Base-by-base conservation (phyloP, 1,140 invertebrate genomes). In the Caerostris darwini region DNA sequence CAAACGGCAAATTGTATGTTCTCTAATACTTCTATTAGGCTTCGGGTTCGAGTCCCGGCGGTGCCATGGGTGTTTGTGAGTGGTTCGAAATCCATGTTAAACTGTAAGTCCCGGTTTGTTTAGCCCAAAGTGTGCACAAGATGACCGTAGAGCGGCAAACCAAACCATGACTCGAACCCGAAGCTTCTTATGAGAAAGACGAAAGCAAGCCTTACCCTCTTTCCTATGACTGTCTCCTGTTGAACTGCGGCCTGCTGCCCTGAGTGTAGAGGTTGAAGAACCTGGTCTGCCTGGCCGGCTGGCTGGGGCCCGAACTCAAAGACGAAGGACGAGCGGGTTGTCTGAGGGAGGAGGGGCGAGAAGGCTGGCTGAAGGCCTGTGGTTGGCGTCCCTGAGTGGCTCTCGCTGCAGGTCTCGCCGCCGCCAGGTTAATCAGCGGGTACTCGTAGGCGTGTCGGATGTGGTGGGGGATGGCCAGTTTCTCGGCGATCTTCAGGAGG, bases 181-280 rank as follows among this genome's bases (percentile, higher is more conserved):
- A 34, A 34, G 2, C 34, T 34, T 34, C 34, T 34, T 34, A 34
- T 34, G 34, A 34, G 34, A 34, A 34, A 34, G 34, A 34, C 34
- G 34, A 34, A 34, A 50, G 10, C 10, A 50, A 34, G 10, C 19
- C 69, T 71, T 19, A 71, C 69, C 10, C 69, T 71, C 34, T 10
- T 34, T 34, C 34, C 34, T 34, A 85, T 3, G 53, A 85, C 50
- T 85, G 12, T 87, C 87, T 90, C 57, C 87, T 54, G 54, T 34
- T 50, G 53, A 85, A 57, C 12, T 61, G 7, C n/a, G 61, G 50
- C n/a, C 61, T 56, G 5, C 64, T 69, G 53, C 67, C 50, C 3
- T 56, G 85, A 4, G 87, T 59, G 87, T 90, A 69, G n/a, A 91
- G 34, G 54, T 91, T 77, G 54, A 91, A 91, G 57, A 90, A 90